Percentiles rank a stretch among this genome's conserved stretches.
Evolutionary conservation across 1,140 invertebrate genomes (phyloP).

Genomic region (Drosophila dunni): DNA sequence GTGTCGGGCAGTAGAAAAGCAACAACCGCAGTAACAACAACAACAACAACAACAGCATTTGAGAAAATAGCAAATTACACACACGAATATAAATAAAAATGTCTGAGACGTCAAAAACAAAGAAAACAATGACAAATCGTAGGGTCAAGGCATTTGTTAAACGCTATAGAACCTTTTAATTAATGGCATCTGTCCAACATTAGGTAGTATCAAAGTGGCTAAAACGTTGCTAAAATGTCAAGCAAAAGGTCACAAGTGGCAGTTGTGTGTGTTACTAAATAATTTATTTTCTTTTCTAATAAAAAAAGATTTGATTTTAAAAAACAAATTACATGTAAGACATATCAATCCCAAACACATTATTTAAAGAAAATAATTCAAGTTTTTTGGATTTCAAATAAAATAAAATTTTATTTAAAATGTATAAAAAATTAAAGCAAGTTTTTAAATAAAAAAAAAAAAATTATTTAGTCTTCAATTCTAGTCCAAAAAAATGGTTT

Average conservation of each 20-base stretch:
- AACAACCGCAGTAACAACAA: neutral
- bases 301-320: too few species aligned
- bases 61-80: slow-evolving; percentile 64
- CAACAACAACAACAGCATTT: slow-evolving; percentile 17
- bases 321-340: too few species aligned
- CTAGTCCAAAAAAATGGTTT: too few species aligned
- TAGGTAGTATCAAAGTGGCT: slow-evolving; percentile 15
- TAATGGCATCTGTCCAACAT: slow-evolving; percentile 39
- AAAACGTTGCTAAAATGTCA: neutral
- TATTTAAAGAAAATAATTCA: too few species aligned
- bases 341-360: too few species aligned
- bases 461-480: too few species aligned
- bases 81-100: slow-evolving; percentile 67
- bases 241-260: neutral
- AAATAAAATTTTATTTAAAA: too few species aligned
- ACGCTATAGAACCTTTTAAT: slow-evolving; percentile 41
- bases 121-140: slow-evolving; percentile 46
- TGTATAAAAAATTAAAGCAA: too few species aligned
- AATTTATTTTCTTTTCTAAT: too few species aligned
- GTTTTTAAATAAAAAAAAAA: too few species aligned
- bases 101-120: slow-evolving; percentile 30
- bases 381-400: too few species aligned
- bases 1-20: slow-evolving; percentile 56
- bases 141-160: slow-evolving; percentile 38
- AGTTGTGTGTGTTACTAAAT: too few species aligned